A percentile compares a stretch with the other conserved stretches of the same genome.
These are phyloP conservation scores for Diarsia brunnea DNA, from an alignment of 2,888 invertebrate species.

Conservation along the genomic window DNA sequence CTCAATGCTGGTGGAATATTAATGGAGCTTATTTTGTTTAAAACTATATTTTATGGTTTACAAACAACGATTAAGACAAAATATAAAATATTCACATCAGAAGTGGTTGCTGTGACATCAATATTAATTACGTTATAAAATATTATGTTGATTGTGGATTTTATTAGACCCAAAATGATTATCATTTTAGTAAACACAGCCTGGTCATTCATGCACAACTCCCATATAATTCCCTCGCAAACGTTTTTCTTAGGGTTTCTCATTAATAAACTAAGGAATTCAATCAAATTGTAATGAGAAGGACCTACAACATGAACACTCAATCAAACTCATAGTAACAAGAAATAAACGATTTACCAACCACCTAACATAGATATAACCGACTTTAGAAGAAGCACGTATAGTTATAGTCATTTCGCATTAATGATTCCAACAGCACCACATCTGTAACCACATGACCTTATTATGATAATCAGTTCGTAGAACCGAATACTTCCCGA, in stretches of 20 bases:
- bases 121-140: neutral
- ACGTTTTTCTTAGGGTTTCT: neutral
- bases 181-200: neutral
- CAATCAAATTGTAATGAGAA: neutral
- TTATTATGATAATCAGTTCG: conserved; percentile 33
- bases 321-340: neutral
- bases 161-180: neutral
- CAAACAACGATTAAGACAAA: neutral
- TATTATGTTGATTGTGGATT: neutral
- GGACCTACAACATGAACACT: neutral
- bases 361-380: neutral
- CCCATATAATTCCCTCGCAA: neutral
- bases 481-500: conserved; percentile 39
- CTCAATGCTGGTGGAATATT: conserved; percentile 56
- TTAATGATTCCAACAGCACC: conserved; percentile 29
- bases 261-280: neutral
- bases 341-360: neutral
- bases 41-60: neutral
- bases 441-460: conserved; percentile 9
- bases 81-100: neutral
- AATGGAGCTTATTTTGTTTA: conserved; percentile 1
- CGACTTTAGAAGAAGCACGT: conserved; percentile 5
- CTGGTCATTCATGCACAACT: neutral
- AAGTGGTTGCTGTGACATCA: neutral
- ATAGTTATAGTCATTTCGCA: conserved; percentile 10